Evolutionary conservation across 1,140 invertebrate genomes (phyloP).

Genomic region (Pomacea maculata): DNA sequence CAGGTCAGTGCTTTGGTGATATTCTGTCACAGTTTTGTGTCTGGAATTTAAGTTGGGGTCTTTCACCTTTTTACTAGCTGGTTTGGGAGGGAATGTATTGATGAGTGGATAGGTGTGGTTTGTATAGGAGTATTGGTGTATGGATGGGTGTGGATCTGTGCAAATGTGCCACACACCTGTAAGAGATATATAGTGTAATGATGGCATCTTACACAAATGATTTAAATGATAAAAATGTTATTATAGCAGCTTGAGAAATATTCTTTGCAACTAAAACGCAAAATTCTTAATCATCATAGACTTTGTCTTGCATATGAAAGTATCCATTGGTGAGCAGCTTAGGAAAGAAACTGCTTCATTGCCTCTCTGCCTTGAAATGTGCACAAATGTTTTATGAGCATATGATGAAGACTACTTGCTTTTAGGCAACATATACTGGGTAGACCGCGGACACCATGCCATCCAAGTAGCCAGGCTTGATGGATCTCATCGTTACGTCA

Average conservation of each 20-base stretch:
- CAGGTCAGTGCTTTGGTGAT: constrained; percentile 63
- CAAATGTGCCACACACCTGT: neutral
- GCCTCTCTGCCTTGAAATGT: neutral
- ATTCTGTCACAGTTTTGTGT: neutral
- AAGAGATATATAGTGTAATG: neutral
- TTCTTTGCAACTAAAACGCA: too few species aligned
- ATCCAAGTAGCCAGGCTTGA: constrained; percentile 72
- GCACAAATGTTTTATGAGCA: neutral
- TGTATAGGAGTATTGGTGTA: neutral
- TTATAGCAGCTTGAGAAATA: neutral
- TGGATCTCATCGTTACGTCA: constrained; percentile 84
- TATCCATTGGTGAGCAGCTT: too few species aligned
- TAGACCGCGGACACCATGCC: constrained; percentile 78
- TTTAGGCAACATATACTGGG: constrained; percentile 86
- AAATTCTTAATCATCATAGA: too few species aligned
- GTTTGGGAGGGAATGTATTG: neutral
- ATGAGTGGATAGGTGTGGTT: neutral
- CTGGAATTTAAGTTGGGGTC: too few species aligned
- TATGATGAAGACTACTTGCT: constrained; percentile 44
- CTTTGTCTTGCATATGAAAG: too few species aligned
- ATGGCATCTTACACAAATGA: neutral
- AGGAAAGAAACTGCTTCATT: neutral
- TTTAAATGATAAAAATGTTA: neutral
- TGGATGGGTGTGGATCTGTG: neutral
- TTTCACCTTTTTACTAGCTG: too few species aligned